Evolutionary conservation across 2,797 vertebrate species (phyloP).

Genomic region (Distichodus sexfasciatus): DNA sequence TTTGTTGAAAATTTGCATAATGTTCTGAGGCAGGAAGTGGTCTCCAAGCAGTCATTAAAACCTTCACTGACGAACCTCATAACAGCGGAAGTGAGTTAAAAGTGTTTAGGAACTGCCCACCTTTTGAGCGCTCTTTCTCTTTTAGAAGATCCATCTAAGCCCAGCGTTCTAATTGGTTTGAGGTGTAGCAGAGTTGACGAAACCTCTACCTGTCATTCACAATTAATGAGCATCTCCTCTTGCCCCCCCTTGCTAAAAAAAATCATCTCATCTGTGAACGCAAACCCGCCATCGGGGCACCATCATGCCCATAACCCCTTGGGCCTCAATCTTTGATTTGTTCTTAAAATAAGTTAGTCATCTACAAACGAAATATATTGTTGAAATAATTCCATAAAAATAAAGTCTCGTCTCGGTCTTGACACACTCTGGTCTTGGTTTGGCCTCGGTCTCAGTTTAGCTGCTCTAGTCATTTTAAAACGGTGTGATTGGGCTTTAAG

Average conservation of each 20-base stretch:
- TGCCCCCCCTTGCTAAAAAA: not conserved
- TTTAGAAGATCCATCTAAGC: constrained; percentile 13
- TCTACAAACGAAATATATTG: too few species aligned
- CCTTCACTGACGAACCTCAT: not conserved
- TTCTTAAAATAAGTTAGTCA: too few species aligned
- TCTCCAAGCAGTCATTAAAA: not conserved
- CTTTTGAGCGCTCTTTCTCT: constrained; percentile 9
- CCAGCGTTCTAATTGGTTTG: constrained; percentile 25
- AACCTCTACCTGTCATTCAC: not conserved
- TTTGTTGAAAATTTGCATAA: too few species aligned
- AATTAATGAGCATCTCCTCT: constrained; percentile 1
- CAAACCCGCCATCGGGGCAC: not conserved
- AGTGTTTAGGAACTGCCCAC: constrained; percentile 22
- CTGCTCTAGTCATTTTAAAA: too few species aligned
- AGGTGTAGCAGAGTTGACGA: not conserved
- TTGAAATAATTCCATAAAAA: too few species aligned
- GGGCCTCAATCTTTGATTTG: too few species aligned
- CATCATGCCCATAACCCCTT: too few species aligned
- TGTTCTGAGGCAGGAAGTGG: not conserved
- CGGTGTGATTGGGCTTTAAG: too few species aligned
- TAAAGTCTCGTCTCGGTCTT: too few species aligned
- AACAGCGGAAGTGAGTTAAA: not conserved
- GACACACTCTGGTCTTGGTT: too few species aligned
- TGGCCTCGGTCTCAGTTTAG: too few species aligned
- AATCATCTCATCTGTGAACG: too few species aligned